Base-by-base conservation (phyloP, 2,113 vertebrate species). In the Lepus americanus region DNA sequence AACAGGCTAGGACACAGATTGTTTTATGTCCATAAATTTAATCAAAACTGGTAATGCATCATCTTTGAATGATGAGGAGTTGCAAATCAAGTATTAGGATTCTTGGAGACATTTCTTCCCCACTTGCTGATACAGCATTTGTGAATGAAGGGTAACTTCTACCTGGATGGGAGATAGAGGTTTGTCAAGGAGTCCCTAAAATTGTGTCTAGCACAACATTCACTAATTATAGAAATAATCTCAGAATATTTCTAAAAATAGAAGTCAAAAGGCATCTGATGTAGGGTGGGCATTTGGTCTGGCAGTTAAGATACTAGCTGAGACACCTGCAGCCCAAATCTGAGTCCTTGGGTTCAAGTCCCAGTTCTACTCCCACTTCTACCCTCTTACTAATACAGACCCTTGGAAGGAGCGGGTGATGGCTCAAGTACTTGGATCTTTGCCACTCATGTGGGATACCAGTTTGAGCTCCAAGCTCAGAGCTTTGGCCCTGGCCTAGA, bases 161-260 rank as follows among this genome's bases (percentile, higher is more conserved):
- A 27, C 22, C 59, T 82, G 31, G n/a, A 53, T 94, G 29, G 74
- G 85, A 92, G 81, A 90, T 25, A 59, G 39, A 70, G 33, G 13
- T 82, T 93, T 81, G 59, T 85, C 78, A 94, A 59, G 86, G 67
- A 74, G 64, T 70, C 51, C 33, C 79, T 87, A 69, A 96, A 90
- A 92, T 27, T 73, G 31, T 36, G 25, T 72, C 72, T 77, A 73
- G 23, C 22, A 61, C 27, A 74, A 84, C 16, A 78, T 12, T 96
- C 73, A 88, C 66, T 53, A 87, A 90, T 51, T 25, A 10, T 11
- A 27, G 44, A 44, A 44, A 44, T 44, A 44, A 44, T 44, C 31
- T 95, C 74, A 92, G 51, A 66, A 89, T 27, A 66, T 31, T 87
- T 59, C 12, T 74, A 51, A 87, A 92, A 79, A 74, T 74, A 63